phyloP scores from a whole-genome alignment of 2,113 vertebrate genomes.

The Campylorhamphus procurvoides region DNA sequence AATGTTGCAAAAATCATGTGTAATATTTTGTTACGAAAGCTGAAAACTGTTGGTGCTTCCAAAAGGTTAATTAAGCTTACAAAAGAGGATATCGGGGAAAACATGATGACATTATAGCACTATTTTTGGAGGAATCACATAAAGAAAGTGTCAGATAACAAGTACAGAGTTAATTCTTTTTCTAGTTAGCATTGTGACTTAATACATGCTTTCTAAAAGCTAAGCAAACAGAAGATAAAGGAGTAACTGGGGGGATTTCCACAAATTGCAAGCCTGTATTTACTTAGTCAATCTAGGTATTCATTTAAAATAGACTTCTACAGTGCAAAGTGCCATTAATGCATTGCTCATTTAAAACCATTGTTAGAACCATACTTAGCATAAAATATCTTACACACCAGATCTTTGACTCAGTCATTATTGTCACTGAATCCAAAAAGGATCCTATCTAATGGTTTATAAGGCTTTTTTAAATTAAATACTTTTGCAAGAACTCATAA shows the following conservation, averaged over 20 bases:
- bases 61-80: constrained; percentile 2
- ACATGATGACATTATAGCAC: background rate
- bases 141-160: background rate
- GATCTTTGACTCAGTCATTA: background rate
- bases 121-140: background rate
- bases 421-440: background rate
- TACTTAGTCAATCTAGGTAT: background rate
- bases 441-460: background rate
- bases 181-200: background rate
- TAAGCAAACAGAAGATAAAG: constrained; percentile 31
- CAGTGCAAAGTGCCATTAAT: background rate
- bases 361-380: background rate
- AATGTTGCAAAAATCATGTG: constrained; percentile 9
- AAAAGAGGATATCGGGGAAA: background rate
- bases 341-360: background rate
- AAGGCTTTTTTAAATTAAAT: background rate
- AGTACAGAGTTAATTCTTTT: background rate
- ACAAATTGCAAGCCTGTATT: background rate
- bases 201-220: background rate
- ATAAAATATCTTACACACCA: background rate
- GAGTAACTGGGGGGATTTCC: background rate
- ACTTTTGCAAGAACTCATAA: background rate
- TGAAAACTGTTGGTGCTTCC: background rate
- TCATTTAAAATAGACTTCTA: background rate
- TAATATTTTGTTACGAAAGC: background rate